phyloP scores from a whole-genome alignment of 2,797 vertebrate species.

The Manis pentadactyla region DNA sequence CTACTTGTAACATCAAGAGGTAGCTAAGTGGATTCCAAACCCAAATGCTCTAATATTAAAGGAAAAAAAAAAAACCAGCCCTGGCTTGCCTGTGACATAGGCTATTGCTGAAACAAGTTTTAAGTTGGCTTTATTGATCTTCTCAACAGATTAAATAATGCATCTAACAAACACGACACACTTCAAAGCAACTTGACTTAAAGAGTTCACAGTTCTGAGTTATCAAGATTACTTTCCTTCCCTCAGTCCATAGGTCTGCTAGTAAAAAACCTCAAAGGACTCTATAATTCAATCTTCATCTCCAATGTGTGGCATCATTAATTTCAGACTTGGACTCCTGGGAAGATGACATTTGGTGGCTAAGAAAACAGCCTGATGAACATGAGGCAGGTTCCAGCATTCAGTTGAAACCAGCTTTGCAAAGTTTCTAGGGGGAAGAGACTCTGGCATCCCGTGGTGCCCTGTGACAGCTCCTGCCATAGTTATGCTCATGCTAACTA shows the following conservation, averaged over 20 bases:
- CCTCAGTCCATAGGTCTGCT: not conserved
- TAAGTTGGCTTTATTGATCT: conserved; percentile 40
- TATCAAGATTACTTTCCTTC: not conserved
- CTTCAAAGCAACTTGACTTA: not conserved
- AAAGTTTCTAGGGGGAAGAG: no score
- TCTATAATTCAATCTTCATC: not conserved
- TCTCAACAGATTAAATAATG: conserved; percentile 63
- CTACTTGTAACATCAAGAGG: not conserved
- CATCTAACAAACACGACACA: conserved; percentile 44
- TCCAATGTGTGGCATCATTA: not conserved
- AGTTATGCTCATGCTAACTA: not conserved
- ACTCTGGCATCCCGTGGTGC: not conserved
- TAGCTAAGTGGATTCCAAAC: conserved; percentile 34
- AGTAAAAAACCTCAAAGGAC: not conserved
- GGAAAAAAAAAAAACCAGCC: not conserved
- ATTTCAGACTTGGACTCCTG: conserved; percentile 20
- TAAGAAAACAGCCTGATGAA: not conserved
- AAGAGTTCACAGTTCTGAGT: not conserved
- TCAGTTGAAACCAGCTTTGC: not conserved
- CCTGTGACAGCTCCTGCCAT: not conserved
- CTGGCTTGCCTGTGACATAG: not conserved
- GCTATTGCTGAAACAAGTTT: conserved; percentile 50
- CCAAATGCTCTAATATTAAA: not conserved
- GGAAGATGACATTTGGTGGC: not conserved
- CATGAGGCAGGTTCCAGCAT: not conserved